phyloP scores from a whole-genome alignment of 2,113 vertebrate genomes.

The Geothlypis trichas region DNA sequence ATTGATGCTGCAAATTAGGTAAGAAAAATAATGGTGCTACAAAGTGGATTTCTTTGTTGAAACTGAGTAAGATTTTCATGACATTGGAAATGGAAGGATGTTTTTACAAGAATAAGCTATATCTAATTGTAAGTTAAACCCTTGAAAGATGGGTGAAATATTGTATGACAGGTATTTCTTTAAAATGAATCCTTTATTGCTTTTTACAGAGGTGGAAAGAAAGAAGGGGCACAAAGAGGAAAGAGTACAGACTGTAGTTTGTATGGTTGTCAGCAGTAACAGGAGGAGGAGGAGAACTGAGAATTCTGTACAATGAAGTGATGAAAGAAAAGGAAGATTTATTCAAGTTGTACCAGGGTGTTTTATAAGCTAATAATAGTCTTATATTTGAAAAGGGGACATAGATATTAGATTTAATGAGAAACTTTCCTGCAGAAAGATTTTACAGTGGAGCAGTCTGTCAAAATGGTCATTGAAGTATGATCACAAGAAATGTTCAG shows the following conservation, averaged over 20 bases:
- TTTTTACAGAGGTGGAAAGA: not conserved
- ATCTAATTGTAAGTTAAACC: not conserved
- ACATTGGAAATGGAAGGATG: not conserved
- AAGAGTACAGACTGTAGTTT: not conserved
- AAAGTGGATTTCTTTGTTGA: not conserved
- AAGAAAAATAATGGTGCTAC: not conserved
- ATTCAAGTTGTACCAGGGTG: not conserved
- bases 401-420: not conserved
- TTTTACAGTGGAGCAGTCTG: not conserved
- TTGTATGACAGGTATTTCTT: not conserved
- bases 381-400: not conserved
- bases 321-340: conserved; percentile 2
- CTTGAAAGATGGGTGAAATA: not conserved
- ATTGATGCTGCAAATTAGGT: not conserved
- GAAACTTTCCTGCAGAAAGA: conserved; percentile 12
- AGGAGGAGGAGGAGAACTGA: not conserved
- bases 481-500: not conserved
- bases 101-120: not conserved
- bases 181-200: not conserved
- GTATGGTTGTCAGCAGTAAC: not conserved
- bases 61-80: not conserved
- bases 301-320: not conserved
- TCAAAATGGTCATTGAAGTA: not conserved
- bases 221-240: not conserved
- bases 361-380: conserved; percentile 11